Conservation (phyloP, 2,113 vertebrate species). For the Podarcis raffonei region DNA sequence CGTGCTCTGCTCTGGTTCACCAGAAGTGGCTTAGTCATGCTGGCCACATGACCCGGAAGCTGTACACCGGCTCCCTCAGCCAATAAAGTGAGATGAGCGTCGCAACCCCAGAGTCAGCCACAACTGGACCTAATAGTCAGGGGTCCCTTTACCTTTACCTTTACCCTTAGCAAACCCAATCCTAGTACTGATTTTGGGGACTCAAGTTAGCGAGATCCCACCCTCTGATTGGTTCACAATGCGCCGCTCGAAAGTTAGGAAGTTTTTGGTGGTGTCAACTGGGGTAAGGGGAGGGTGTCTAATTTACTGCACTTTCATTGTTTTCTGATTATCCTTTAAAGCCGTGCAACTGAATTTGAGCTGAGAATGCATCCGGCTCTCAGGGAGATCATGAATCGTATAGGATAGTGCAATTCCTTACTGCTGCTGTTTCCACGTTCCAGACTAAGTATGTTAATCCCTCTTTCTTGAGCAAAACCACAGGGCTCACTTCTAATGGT, state of each 20-base stretch:
- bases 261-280: too few species aligned
- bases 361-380: not conserved
- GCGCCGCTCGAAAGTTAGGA: not conserved
- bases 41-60: too few species aligned
- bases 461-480: constrained; percentile 5
- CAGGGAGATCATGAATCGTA: not conserved
- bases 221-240: not conserved
- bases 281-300: not conserved
- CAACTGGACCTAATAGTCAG: too few species aligned
- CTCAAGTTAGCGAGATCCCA: too few species aligned
- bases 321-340: not conserved
- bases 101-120: too few species aligned
- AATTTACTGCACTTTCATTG: not conserved
- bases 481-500: constrained; percentile 8
- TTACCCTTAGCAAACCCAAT: too few species aligned
- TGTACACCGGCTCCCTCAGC: too few species aligned
- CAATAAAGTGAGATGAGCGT: too few species aligned
- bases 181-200: too few species aligned
- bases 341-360: not conserved
- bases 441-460: not conserved
- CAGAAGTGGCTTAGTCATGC: too few species aligned
- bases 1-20: too few species aligned
- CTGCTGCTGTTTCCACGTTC: not conserved
- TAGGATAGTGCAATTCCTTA: not conserved
- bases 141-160: too few species aligned